phyloP scores from a whole-genome alignment of 2,113 vertebrate species.

The Toxotes jaculatrix region DNA sequence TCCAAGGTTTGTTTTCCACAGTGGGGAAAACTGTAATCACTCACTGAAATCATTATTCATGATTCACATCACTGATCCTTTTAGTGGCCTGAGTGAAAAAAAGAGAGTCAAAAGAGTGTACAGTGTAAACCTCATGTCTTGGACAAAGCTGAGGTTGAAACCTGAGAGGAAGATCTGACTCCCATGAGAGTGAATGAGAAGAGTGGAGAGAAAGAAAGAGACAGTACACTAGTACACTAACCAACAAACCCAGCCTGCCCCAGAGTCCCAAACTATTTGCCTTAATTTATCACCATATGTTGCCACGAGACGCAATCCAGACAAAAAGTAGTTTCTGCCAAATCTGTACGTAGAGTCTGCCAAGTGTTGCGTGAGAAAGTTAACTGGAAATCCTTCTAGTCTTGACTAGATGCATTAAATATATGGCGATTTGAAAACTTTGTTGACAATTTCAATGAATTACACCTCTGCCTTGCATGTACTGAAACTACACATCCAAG shows the following conservation, averaged over 20 bases:
- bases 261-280: conserved; percentile 54
- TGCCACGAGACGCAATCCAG: conserved; percentile 56
- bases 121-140: neutral
- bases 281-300: conserved; percentile 70
- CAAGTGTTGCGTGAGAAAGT: conserved; percentile 63
- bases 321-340: conserved; percentile 54
- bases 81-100: conserved; percentile 37
- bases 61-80: conserved; percentile 53
- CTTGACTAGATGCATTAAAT: conserved; percentile 27
- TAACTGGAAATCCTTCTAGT: conserved; percentile 28
- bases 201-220: conserved; percentile 32
- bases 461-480: conserved; percentile 36
- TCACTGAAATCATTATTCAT: conserved; percentile 57
- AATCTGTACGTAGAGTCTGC: conserved; percentile 49
- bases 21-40: conserved; percentile 48
- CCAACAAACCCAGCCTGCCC: conserved; percentile 51
- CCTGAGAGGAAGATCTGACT: conserved; percentile 37
- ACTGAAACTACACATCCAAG: conserved; percentile 43
- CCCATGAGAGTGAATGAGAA: conserved; percentile 35
- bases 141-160: conserved; percentile 32
- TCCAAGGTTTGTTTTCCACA: conserved; percentile 48
- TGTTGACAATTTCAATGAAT: conserved; percentile 37
- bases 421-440: conserved; percentile 36
- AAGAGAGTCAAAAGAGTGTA: neutral
- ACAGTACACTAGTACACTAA: conserved; percentile 44